These are phyloP conservation scores for Leptonema lineaticorne DNA, from an alignment of 1,140 invertebrate species.

Conservation along the genomic window DNA sequence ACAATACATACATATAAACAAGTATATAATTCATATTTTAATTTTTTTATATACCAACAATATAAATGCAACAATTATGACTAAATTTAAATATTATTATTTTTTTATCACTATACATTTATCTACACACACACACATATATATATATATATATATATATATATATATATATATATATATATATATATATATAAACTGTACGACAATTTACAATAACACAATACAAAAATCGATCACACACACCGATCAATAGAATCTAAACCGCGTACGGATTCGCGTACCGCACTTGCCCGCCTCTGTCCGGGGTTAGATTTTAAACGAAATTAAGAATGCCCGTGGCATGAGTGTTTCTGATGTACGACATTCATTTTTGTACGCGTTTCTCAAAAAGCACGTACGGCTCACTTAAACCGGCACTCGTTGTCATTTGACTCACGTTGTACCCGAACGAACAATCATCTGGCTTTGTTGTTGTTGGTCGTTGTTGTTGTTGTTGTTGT, in stretches of 20 bases:
- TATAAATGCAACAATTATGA: too few relatives aligned
- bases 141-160: too few relatives aligned
- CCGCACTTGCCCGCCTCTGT: constrained; percentile 1
- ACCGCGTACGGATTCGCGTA: neutral
- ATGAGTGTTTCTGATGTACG: constrained; percentile 30
- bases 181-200: neutral
- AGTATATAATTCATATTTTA: too few relatives aligned
- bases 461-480: constrained; percentile 21
- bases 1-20: too few relatives aligned
- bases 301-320: neutral
- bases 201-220: too few relatives aligned
- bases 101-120: neutral
- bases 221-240: too few relatives aligned
- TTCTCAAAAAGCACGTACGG: constrained; percentile 16
- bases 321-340: constrained; percentile 29
- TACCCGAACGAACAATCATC: constrained; percentile 26
- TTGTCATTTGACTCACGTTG: constrained; percentile 27
- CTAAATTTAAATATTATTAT: neutral
- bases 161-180: too few relatives aligned
- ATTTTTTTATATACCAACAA: too few relatives aligned
- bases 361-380: constrained; percentile 21
- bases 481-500: too few relatives aligned
- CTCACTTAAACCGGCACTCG: constrained; percentile 30
- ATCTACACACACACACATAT: too few relatives aligned
- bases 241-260: too few relatives aligned